Base-by-base conservation (phyloP, 2,797 vertebrate genomes). In the Pipistrellus kuhlii region DNA sequence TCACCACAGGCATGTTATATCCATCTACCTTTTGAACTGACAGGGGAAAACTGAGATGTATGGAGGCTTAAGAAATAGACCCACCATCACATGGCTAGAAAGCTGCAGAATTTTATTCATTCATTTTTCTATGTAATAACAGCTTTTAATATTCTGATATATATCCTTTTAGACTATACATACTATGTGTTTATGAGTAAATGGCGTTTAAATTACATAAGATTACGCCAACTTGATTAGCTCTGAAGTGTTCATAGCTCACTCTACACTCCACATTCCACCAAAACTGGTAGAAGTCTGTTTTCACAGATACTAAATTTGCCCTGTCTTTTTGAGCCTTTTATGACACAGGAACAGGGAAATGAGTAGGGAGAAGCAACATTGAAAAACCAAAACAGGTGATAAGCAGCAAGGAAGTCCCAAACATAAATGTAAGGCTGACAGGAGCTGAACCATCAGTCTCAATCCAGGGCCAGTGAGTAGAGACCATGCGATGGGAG, bases 401-500 rank as follows among this genome's bases (percentile, higher is more conserved):
- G n/a, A 83, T 41, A 75, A 69, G 6, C 62, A 48, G 30, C 27
- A 75, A 62, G 30, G 10, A 83, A 78, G 3, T 9, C 3, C 10
- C 32, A 90, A 32, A 53, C n/a, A 21, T 11, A 76, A 46, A 46
- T 9, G 8, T 44, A 21, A 81, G 44, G 15, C 38, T 64, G 30
- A n/a, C 84, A 76, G n/a, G 35, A 38, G 14, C 5, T 46, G 6
- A n/a, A 59, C 51, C 62, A 55, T 6, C 1, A 20, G 14, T 27
- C 3, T 25, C 8, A 3, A 17, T 2, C 18, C 20, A 38, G 13
- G 4, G 55, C 15, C 51, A 12, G 46, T 23, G 41, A 11, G 1
- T 0, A 55, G 30, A 0, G 7, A 15, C 5, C 25, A 20, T 23
- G 30, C 3, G 23, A 18, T 0, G 41, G 8, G 78, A 66, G 1